Evolutionary conservation across 2,888 invertebrate species (phyloP).

Genomic region (Ormyrus rosae): DNA sequence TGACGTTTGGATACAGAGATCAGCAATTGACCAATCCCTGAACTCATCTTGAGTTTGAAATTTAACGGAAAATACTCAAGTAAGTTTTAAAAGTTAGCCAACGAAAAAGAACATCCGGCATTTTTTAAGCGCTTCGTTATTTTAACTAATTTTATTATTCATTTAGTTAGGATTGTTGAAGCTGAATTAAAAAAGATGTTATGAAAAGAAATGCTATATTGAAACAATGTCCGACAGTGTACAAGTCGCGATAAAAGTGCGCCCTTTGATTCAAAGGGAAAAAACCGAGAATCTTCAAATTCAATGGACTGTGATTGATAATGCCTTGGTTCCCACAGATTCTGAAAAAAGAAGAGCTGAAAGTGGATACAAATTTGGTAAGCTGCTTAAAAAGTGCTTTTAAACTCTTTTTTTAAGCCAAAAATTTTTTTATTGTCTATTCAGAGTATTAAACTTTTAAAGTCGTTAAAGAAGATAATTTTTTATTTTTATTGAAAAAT

Average conservation of each 20-base stretch:
- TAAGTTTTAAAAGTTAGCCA: too few species aligned
- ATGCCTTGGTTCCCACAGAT: background rate
- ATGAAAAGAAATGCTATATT: too few species aligned
- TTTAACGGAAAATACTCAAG: too few species aligned
- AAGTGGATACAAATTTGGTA: conserved; percentile 24
- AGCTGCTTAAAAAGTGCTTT: background rate
- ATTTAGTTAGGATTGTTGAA: too few species aligned
- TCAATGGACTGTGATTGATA: conserved; percentile 81
- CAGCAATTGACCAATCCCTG: too few species aligned
- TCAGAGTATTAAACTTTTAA: background rate
- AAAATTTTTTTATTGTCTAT: conserved; percentile 1
- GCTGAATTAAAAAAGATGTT: too few species aligned
- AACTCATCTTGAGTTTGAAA: too few species aligned
- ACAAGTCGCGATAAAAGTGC: conserved; percentile 85
- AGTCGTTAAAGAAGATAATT: background rate
- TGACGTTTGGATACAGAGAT: too few species aligned
- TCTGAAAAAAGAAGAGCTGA: background rate
- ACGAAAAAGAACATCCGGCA: too few species aligned
- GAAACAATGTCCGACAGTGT: conserved; percentile 80
- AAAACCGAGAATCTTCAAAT: conserved; percentile 78
- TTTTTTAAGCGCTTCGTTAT: too few species aligned
- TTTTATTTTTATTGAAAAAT: background rate
- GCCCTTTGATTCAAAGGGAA: conserved; percentile 83
- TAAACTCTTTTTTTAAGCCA: too few species aligned
- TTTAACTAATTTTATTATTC: too few species aligned